Conservation (phyloP, 2,888 invertebrate species). For the Laothoe populi region DNA sequence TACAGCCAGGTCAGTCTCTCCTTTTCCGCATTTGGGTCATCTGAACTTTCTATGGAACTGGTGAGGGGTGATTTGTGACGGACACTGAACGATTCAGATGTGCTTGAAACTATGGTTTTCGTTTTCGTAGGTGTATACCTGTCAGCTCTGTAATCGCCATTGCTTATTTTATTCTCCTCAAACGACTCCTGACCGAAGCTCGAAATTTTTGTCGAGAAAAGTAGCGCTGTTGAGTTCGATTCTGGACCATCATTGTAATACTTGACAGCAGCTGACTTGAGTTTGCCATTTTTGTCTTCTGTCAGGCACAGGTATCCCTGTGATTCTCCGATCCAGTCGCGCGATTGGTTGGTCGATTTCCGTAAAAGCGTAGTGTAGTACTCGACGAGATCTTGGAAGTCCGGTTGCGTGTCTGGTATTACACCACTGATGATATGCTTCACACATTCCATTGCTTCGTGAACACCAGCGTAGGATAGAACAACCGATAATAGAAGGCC, state of each 20-base stretch:
- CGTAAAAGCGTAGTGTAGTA: slow-evolving; percentile 70
- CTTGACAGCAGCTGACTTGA: slow-evolving; percentile 71
- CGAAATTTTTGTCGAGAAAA: slow-evolving; percentile 82
- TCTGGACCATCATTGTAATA: slow-evolving; percentile 73
- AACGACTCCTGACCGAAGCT: slow-evolving; percentile 81
- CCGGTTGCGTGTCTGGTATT: slow-evolving; percentile 67
- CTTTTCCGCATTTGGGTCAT: slow-evolving; percentile 49
- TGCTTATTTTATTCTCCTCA: slow-evolving; percentile 57
- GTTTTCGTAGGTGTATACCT: slow-evolving; percentile 77
- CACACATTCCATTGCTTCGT: slow-evolving; percentile 87
- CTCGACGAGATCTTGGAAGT: slow-evolving; percentile 70
- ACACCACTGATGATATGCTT: slow-evolving; percentile 78
- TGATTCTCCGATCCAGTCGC: slow-evolving; percentile 68
- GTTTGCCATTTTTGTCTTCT: slow-evolving; percentile 68
- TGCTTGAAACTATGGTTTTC: slow-evolving; percentile 72
- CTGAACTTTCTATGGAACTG: slow-evolving; percentile 46
- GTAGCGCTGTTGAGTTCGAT: slow-evolving; percentile 70
- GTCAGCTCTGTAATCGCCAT: slow-evolving; percentile 73
- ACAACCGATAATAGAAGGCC: slow-evolving; percentile 90
- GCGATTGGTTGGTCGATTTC: slow-evolving; percentile 58
- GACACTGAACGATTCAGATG: slow-evolving; percentile 73
- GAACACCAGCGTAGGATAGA: slow-evolving; percentile 89
- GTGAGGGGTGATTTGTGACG: slow-evolving; percentile 75
- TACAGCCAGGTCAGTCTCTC: slow-evolving; percentile 79
- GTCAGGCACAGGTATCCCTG: slow-evolving; percentile 75